These are phyloP conservation scores for Lepus oiostolus DNA, from an alignment of 2,797 vertebrate genomes.

Conservation along the genomic window DNA sequence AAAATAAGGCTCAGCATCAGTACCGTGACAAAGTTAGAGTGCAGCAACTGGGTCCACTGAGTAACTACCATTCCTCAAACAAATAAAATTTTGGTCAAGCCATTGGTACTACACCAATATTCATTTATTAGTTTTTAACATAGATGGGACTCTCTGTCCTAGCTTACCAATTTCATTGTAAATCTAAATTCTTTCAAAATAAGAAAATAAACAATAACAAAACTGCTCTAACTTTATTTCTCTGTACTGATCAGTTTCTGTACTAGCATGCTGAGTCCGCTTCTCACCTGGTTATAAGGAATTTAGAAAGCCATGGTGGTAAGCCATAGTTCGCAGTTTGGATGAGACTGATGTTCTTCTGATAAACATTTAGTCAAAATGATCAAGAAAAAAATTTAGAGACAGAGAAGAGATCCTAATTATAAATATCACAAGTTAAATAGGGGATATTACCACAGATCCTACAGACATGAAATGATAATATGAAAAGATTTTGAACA, in stretches of 20 bases:
- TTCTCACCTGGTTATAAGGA: too few relatives aligned
- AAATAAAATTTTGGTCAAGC: too few relatives aligned
- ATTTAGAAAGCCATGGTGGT: background rate
- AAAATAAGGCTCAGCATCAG: background rate
- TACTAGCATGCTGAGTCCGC: too few relatives aligned
- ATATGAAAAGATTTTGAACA: background rate
- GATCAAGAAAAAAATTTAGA: background rate
- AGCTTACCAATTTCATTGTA: too few relatives aligned
- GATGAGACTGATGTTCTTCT: background rate
- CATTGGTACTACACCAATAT: too few relatives aligned
- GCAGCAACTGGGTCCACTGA: background rate
- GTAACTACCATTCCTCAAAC: background rate
- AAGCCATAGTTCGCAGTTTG: background rate
- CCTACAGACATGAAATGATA: background rate
- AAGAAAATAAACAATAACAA: too few relatives aligned
- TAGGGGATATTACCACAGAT: background rate
- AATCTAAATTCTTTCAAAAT: too few relatives aligned
- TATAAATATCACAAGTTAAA: background rate
- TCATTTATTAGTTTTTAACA: too few relatives aligned
- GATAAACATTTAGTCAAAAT: background rate
- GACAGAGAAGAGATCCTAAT: background rate
- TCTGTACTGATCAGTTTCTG: too few relatives aligned
- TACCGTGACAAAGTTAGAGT: background rate
- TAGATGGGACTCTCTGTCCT: too few relatives aligned
- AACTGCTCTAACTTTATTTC: too few relatives aligned